Evolutionary conservation across 2,888 invertebrate species (phyloP).

Genomic region (Drosophila limbata): DNA sequence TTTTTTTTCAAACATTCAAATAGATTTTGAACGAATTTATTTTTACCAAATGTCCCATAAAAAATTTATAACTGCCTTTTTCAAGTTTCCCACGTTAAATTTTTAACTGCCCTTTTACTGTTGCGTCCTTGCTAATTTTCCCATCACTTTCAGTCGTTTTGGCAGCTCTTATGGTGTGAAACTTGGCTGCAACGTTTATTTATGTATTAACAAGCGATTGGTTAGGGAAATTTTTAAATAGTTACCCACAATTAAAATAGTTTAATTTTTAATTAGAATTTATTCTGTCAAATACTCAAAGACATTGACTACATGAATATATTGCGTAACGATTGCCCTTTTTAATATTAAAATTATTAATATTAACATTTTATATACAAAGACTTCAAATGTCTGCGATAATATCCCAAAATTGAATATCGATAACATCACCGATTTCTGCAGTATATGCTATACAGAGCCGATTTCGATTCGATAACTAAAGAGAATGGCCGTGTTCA

Average conservation of each 20-base stretch:
- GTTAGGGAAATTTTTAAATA: background rate
- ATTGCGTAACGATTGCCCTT: too few relatives aligned
- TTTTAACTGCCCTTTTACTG: conserved; percentile 37
- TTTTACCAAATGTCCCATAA: background rate
- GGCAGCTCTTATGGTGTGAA: conserved; percentile 28
- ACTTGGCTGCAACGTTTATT: conserved; percentile 12
- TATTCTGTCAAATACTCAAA: too few relatives aligned
- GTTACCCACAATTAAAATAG: too few relatives aligned
- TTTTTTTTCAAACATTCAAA: background rate
- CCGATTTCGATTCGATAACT: conserved; percentile 24
- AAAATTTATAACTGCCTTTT: background rate
- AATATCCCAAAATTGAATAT: too few relatives aligned
- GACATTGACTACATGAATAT: too few relatives aligned
- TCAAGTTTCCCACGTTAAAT: conserved; percentile 4
- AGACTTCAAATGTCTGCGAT: too few relatives aligned
- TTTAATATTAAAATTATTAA: too few relatives aligned
- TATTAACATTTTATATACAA: too few relatives aligned
- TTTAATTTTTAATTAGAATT: too few relatives aligned
- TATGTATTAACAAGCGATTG: too few relatives aligned
- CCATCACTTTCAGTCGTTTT: conserved; percentile 5
- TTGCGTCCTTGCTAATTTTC: conserved; percentile 37
- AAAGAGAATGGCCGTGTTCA: too few relatives aligned
- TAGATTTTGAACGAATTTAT: background rate
- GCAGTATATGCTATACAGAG: background rate
- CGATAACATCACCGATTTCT: too few relatives aligned